Base-by-base conservation (phyloP, 2,888 invertebrate species). In the Patella depressa region DNA sequence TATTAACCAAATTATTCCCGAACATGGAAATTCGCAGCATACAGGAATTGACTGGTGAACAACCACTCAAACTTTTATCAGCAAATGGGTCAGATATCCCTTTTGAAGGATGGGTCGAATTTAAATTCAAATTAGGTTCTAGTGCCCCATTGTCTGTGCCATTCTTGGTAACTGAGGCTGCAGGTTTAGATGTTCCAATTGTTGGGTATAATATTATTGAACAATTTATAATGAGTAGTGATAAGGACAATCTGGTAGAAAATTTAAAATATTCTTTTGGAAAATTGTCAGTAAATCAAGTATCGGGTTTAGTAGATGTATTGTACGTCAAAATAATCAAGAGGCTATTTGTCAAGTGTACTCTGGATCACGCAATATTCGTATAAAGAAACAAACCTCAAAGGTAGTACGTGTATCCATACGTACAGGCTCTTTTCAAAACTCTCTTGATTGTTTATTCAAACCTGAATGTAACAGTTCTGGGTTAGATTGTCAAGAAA, bases 101-200 rank as follows among this genome's bases (percentile, higher is more conserved):
- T 65, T 65, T 65, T 65, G 65, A 19, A n/a, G 65, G 65, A 12
- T 65, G 65, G 65, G 65, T 65, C 9, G 65, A 11, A 65, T 65
- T 65, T 19, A n/a, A 65, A 19, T n/a, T 65, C n/a, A 14, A 65
- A n/a, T 24, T 19, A 9, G 19, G 19, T 59, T n/a, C 17, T n/a
- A 59, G 19, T 19, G 19, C 59, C 17, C 34, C 34, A 34, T 19
- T 59, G 5, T n/a, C 59, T 59, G 59, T 59, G 17, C 59, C 59
- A 14, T 59, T 59, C 15, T 59, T 59, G 19, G 15, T 59, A 17
- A 59, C 59, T 59, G 59, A 59, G 19, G 15, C 11, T n/a, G 59
- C 19, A n/a, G 59, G 19, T n/a, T n/a, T 59, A 7, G 59, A 59
- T 59, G 9, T 17, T 59, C 59, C 59, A 11, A 59, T 59, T 14